Evolutionary conservation across 2,113 vertebrate genomes (phyloP), one percentile per base, ranked within the genome.

Genomic region (Eonycteris spelaea): DNA sequence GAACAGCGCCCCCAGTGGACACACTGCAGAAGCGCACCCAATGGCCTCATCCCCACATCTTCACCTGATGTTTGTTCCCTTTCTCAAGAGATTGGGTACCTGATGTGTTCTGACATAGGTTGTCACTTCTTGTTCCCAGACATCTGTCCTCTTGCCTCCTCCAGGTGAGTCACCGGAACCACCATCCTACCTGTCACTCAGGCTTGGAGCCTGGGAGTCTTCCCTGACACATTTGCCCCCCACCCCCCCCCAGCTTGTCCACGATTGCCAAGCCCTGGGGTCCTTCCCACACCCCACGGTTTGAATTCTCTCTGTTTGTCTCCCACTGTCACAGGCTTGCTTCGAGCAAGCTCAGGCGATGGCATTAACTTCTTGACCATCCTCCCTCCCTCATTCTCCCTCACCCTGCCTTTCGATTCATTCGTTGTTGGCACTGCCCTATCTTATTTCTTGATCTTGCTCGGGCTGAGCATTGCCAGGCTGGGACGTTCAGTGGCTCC

Each of bases 21-120:
- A 53, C 11, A 7, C 30, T 3, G 5, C 24, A 10, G 59, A 75
- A 26, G 6, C 2, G 8, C 2, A 26, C 8, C 14, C 71, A 15
- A 6, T 1, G 22, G 33, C 48, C 43, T 6, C 0, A 0, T 1
- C 9, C 59, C 65, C 43, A 9, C 10, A 6, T 71, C 48, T 28
- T 70, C 65, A 40, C 71, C n/a, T 53, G 19, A 10, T 9, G 28
- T 10, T 9, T 0, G 21, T n/a, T 48, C 24, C n/a, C 63, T 2
- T 21, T 35, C 45, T 22, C 9, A 5, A 33, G 26, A 48, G 5
- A n/a, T 55, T 24, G 51, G 35, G 38, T 18, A 19, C 16, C 40
- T 5, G 4, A 5, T 5, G 13, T 12, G 26, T 12, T 15, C 18
- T 24, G 15, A 63, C 45, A 30, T 3, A 3, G 3, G 11, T 7